Evolutionary conservation across 1,140 invertebrate genomes (phyloP).

Genomic region (Calephelis nemesis): DNA sequence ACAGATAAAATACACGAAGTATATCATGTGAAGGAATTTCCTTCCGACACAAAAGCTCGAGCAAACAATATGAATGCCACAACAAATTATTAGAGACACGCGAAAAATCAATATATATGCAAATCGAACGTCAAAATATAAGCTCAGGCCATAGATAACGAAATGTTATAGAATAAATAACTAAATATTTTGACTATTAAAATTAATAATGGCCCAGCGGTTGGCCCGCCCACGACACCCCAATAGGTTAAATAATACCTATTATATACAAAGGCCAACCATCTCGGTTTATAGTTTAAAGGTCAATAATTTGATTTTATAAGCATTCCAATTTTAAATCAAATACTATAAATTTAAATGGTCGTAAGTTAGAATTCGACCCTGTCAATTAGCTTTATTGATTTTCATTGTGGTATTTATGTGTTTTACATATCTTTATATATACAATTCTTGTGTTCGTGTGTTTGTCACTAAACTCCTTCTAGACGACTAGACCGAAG

Average conservation of each 20-base stretch:
- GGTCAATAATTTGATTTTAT: slow-evolving; percentile 14
- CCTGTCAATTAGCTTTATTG: neutral
- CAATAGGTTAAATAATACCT: slow-evolving; percentile 20
- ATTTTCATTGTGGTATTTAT: slow-evolving; percentile 1
- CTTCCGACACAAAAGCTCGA: neutral
- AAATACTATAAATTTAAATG: neutral
- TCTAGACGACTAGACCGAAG: too few species aligned
- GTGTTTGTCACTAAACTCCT: too few species aligned
- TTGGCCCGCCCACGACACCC: slow-evolving; percentile 29
- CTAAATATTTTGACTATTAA: slow-evolving; percentile 29
- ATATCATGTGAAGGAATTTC: neutral
- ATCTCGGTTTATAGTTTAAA: slow-evolving; percentile 18
- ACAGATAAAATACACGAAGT: too few species aligned
- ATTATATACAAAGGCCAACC: slow-evolving; percentile 22
- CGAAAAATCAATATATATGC: slow-evolving; percentile 26
- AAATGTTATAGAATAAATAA: slow-evolving; percentile 32
- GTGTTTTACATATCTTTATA: neutral
- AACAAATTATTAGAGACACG: slow-evolving; percentile 6
- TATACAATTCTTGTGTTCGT: neutral
- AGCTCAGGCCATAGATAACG: slow-evolving; percentile 12
- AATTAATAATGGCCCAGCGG: slow-evolving; percentile 30
- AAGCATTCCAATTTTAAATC: slow-evolving; percentile 3
- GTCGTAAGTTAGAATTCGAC: neutral
- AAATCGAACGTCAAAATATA: slow-evolving; percentile 20
- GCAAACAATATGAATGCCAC: neutral